Base-by-base conservation (phyloP, 2,888 invertebrate species). In the Brachylomia viminalis region DNA sequence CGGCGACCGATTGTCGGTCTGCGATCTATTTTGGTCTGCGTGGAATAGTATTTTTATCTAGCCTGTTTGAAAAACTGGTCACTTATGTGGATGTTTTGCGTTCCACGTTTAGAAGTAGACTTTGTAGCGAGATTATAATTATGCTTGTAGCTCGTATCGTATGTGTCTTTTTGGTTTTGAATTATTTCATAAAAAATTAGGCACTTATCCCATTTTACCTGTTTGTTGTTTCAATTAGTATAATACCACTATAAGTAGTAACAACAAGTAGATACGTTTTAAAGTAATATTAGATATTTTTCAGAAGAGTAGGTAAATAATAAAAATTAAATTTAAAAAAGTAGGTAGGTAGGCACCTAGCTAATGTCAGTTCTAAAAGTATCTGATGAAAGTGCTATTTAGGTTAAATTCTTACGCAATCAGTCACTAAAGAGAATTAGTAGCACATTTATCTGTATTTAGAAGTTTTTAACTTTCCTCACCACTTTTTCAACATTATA, bases 31-130 rank as follows among this genome's bases (percentile, higher is more conserved):
- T 71, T 82, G 52, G 75, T 80, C 72, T 70, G 45, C 69, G 42
- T 73, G 56, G 52, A 75, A 54, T 45, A 72, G 64, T 73, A 67
- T 84, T 77, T 70, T 75, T 82, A 80, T 54, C 69, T 75, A 79
- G 62, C 59, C 75, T 74, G 81, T 80, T 84, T 80, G 69, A 68
- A 59, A 54, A 75, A 75, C 77, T 76, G 10, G 76, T 86, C 68
- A 67, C 67, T 52, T 71, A 56, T 54, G 42, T 59, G 59, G 42
- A 59, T 33, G 61, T 71, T 72, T 64, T 74, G 42, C 56, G 45
- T 65, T 73, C 64, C 67, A 38, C 52, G 33, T 61, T 72, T 84
- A 58, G 68, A 62, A 56, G 56, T 20, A 49, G 66, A 67, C 30
- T 72, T 70, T 59, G 71, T 77, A 59, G 58, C 56, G 15, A 68